A percentile compares a stretch with the other conserved stretches of the same genome.
Evolutionary conservation across 1,140 invertebrate species (phyloP).

Genomic region (Phymorhynchus buccinoides): DNA sequence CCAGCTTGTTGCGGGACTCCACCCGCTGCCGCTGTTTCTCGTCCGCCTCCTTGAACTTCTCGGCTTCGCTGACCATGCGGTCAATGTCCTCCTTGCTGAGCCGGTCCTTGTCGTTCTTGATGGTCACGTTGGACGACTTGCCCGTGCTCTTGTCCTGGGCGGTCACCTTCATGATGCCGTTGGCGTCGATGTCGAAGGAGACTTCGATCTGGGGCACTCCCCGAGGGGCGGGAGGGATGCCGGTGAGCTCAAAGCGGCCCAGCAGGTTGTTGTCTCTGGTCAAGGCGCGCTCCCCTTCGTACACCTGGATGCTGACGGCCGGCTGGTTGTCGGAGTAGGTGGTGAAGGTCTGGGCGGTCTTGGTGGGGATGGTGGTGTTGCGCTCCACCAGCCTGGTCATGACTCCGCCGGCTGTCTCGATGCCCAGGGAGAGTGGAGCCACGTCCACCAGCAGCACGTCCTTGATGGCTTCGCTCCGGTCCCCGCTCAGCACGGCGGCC

Average conservation of each 20-base stretch:
- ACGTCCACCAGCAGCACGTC: constrained; percentile 72
- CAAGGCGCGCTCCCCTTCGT: constrained; percentile 90
- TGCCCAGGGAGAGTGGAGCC: constrained; percentile 69
- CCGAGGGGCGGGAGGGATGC: constrained; percentile 91
- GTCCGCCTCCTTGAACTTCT: constrained; percentile 90
- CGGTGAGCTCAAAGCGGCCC: constrained; percentile 92
- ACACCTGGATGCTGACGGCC: constrained; percentile 82
- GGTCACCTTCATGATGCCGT: constrained; percentile 75
- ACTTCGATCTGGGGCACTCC: constrained; percentile 87
- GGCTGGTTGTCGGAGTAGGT: constrained; percentile 79
- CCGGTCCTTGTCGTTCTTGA: constrained; percentile 92
- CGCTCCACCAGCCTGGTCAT: constrained; percentile 75
- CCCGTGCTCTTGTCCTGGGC: constrained; percentile 82
- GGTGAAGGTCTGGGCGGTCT: constrained; percentile 66
- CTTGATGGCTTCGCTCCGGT: constrained; percentile 56
- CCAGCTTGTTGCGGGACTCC: constrained; percentile 82
- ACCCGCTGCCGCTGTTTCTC: constrained; percentile 89
- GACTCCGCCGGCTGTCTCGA: constrained; percentile 81
- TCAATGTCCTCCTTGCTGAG: constrained; percentile 97
- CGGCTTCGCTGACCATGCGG: constrained; percentile 95
- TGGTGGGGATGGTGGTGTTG: constrained; percentile 70
- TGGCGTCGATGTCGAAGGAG: constrained; percentile 79
- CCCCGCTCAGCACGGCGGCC: constrained; percentile 73
- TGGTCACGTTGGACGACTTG: constrained; percentile 84
- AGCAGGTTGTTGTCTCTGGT: constrained; percentile 85